phyloP scores from a whole-genome alignment of 2,113 vertebrate genomes.

The Apodemus speciosus region DNA sequence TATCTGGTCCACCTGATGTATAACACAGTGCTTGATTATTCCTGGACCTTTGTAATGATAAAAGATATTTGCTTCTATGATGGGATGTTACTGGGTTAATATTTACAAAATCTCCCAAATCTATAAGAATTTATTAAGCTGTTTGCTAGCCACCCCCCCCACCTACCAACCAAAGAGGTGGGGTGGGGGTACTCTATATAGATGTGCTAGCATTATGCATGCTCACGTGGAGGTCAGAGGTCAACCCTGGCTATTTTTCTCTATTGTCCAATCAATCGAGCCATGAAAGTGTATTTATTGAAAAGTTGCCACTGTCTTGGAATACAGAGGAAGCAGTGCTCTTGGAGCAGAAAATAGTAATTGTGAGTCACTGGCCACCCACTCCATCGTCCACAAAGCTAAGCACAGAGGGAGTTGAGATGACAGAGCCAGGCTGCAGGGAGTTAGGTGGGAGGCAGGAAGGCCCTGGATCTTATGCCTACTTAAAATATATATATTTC shows the following conservation, averaged over 20 bases:
- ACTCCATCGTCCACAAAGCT: not conserved
- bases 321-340: constrained; percentile 34
- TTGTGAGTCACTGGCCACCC: constrained; percentile 45
- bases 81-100: not conserved
- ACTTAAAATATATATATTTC: not conserved
- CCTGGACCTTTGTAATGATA: not conserved
- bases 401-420: not conserved
- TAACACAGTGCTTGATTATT: not conserved
- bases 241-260: not conserved
- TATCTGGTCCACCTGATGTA: not conserved
- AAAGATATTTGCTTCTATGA: not conserved
- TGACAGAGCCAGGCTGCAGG: not conserved
- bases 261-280: not conserved
- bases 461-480: not conserved
- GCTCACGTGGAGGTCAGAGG: not conserved
- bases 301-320: constrained; percentile 29
- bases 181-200: not conserved
- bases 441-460: not conserved
- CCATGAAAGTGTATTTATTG: constrained; percentile 29
- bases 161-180: not conserved
- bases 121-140: not conserved
- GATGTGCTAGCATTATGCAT: not conserved
- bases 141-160: not conserved
- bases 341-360: constrained; percentile 22
- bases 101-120: not conserved